Conservation (phyloP, 2,113 vertebrate genomes). For the Gallinago jamesoni region DNA sequence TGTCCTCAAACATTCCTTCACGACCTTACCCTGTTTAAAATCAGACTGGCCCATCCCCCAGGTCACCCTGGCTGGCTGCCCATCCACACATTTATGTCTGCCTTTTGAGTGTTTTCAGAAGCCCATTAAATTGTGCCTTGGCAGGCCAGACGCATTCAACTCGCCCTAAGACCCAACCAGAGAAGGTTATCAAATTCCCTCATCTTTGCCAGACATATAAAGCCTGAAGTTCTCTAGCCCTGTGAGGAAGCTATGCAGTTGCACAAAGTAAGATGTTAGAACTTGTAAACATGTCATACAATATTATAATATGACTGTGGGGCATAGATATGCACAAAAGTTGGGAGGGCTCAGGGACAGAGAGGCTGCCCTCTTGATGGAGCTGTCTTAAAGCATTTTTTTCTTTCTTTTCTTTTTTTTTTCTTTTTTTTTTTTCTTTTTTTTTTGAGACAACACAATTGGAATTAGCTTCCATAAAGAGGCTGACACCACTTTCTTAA, state of each 20-base stretch:
- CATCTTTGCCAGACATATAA: slow-evolving; percentile 74
- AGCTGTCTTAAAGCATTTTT: neutral
- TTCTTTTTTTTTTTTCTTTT: slow-evolving; percentile 21
- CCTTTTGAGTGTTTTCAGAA: slow-evolving; percentile 88
- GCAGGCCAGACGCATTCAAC: slow-evolving; percentile 84
- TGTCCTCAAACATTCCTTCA: slow-evolving; percentile 81
- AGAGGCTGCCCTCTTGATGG: neutral
- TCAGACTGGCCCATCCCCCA: slow-evolving; percentile 74
- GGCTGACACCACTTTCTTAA: neutral
- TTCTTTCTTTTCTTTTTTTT: neutral
- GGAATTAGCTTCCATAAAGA: slow-evolving; percentile 29
- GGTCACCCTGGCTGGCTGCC: slow-evolving; percentile 83
- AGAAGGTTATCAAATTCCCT: slow-evolving; percentile 85
- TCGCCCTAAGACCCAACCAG: slow-evolving; percentile 80
- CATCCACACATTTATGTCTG: slow-evolving; percentile 87
- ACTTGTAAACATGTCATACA: slow-evolving; percentile 75
- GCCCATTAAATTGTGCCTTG: slow-evolving; percentile 86
- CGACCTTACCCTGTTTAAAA: slow-evolving; percentile 80
- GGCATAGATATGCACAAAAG: neutral
- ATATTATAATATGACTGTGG: slow-evolving; percentile 59
- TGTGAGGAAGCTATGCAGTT: slow-evolving; percentile 54
- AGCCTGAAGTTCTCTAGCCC: slow-evolving; percentile 40
- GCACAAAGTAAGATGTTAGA: slow-evolving; percentile 62
- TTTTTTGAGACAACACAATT: neutral
- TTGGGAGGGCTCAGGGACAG: neutral